Base-by-base conservation (phyloP, 1,140 invertebrate genomes). In the Drosophila ogumai region DNA sequence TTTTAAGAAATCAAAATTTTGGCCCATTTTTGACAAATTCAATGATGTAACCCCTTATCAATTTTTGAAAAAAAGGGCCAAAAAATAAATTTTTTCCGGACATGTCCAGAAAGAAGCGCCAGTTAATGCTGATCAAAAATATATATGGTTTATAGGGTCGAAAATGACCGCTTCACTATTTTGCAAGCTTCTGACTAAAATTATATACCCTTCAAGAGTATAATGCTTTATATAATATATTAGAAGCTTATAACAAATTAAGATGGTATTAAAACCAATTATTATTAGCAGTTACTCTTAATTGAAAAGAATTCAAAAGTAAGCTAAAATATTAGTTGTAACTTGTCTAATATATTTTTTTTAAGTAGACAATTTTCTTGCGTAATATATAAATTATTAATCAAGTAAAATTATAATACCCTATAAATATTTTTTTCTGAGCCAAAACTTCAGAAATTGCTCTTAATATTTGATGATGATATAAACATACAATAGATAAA, bases 381-480 rank as follows among this genome's bases (percentile, higher is more conserved):
- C 12, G 12, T 17, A 49, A 6, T 9, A 12, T 7, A 3, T 31
- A 0, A 6, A 3, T 3, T n/a, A 49, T 31, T 28, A n/a, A 31
- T 6, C 8, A 17, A 3, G 2, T 2, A 17, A 3, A 1, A 4
- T 44, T 44, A 44, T 4, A 50, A 52, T 34, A 13, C 8, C 3
- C 1, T 8, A 13, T 17, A 10, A 28, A 32, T 50, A 25, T 28
- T 28, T 50, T 17, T 17, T 10, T 32, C 9, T 0, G 3, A 3
- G 3, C 10, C 1, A 32, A 19, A 32, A 3, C 15, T 9, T n/a
- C 2, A 3, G 5, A 1, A 46, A 19, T 7, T 12, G 10, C 3
- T 13, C 3, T 5, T 0, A 10, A 6, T 3, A 49, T n/a, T 28
- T 10, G 2, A n/a, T n/a, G 0, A 0, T 10, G 2, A n/a, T 6